A percentile compares a stretch with the other conserved stretches of the same genome.
Evolutionary conservation across 1,140 invertebrate species (phyloP).

Genomic region (Teleopsis dalmanni): DNA sequence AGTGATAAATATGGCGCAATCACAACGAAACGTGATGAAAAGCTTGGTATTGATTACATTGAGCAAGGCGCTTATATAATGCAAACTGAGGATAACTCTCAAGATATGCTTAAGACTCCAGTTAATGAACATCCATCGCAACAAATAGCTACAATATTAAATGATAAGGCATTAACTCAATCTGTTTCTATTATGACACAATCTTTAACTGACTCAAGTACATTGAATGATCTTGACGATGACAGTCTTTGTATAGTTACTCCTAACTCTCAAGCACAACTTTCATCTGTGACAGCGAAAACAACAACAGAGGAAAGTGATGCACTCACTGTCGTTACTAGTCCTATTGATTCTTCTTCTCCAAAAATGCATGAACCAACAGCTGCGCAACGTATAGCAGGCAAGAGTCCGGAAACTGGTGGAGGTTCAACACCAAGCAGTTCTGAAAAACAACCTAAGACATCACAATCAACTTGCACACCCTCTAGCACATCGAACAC

Average conservation of each 20-base stretch:
- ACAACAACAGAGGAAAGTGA: slow-evolving; percentile 55
- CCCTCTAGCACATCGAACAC: slow-evolving; percentile 16
- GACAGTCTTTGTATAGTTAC: slow-evolving; percentile 47
- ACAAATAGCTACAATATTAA: neutral
- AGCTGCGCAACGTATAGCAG: slow-evolving; percentile 1
- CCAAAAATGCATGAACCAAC: slow-evolving; percentile 18
- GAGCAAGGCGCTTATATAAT: slow-evolving; percentile 47
- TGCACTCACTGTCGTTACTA: slow-evolving; percentile 49
- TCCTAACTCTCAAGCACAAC: slow-evolving; percentile 22
- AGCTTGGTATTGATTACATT: slow-evolving; percentile 49
- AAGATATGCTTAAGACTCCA: slow-evolving; percentile 37
- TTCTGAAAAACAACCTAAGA: slow-evolving; percentile 36
- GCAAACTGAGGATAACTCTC: slow-evolving; percentile 20
- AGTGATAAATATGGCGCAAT: slow-evolving; percentile 14
- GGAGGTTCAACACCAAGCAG: slow-evolving; percentile 28
- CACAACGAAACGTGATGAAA: slow-evolving; percentile 31
- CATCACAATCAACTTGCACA: slow-evolving; percentile 23
- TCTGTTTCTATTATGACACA: slow-evolving; percentile 26
- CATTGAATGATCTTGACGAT: slow-evolving; percentile 49
- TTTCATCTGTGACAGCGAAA: slow-evolving; percentile 29
- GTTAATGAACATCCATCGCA: slow-evolving; percentile 29
- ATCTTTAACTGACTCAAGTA: slow-evolving; percentile 37
- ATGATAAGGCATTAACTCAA: neutral
- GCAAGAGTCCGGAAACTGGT: slow-evolving; percentile 11
- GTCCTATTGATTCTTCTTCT: slow-evolving; percentile 47